Evolutionary conservation across 2,888 invertebrate genomes (phyloP).

Genomic region (Oxycera nigricornis): DNA sequence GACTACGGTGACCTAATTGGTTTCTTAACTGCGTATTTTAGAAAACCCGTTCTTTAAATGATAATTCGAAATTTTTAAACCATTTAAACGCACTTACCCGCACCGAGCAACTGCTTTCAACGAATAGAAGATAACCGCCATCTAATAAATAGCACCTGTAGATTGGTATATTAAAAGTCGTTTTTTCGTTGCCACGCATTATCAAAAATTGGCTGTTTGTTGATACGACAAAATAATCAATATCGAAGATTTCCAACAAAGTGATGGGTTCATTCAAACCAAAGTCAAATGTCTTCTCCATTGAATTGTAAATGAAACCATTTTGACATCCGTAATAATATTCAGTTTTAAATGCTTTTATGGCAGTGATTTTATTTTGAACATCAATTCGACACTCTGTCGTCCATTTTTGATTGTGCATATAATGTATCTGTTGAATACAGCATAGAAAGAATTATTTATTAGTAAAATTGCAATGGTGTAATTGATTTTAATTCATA

Average conservation of each 20-base stretch:
- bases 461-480: background rate
- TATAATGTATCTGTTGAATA: slow-evolving; percentile 53
- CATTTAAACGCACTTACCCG: slow-evolving; percentile 17
- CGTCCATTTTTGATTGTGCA: slow-evolving; percentile 54
- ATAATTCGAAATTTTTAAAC: too few species aligned
- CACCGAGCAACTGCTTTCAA: slow-evolving; percentile 40
- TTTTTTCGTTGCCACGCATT: background rate
- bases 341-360: slow-evolving; percentile 49
- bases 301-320: slow-evolving; percentile 52
- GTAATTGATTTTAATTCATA: background rate
- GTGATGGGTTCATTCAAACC: slow-evolving; percentile 49
- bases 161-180: background rate
- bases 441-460: slow-evolving; percentile 2
- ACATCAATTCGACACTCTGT: slow-evolving; percentile 48
- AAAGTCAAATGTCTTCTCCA: slow-evolving; percentile 44
- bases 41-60: too few species aligned
- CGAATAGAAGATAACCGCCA: slow-evolving; percentile 27
- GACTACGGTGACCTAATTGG: too few species aligned
- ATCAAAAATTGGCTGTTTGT: background rate
- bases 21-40: too few species aligned
- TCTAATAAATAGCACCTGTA: slow-evolving; percentile 9
- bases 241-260: slow-evolving; percentile 54
- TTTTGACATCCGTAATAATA: slow-evolving; percentile 55
- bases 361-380: slow-evolving; percentile 52
- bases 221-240: slow-evolving; percentile 52